Evolutionary conservation across 2,113 vertebrate genomes (phyloP), one percentile per base, ranked within the genome.

Genomic region (Microcebus griseorufus): DNA sequence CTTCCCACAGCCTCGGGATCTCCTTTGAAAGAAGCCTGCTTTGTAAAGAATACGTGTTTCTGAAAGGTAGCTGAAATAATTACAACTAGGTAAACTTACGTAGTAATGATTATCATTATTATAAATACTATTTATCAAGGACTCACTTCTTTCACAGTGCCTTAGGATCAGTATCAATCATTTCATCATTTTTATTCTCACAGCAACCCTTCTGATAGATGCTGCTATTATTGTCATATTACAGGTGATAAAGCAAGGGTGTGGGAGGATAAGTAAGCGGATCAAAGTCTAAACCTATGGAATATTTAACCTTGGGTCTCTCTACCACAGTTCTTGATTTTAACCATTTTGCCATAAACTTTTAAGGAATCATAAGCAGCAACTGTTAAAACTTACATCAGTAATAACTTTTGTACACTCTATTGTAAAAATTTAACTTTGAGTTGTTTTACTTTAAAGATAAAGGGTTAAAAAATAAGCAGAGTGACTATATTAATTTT

Each of bases 371-470:
- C 34, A 69, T 37, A 53, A 62, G 25, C 37, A 79, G 51, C 53
- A 84, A 22, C 45, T 64, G 13, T 90, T 84, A 42, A 94, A 80
- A 91, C 7, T 90, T 81, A 34, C 34, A 58, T 64, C 39, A 70
- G 22, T 62, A 39, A 60, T 45, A 83, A 79, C 55, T 94, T 88
- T 51, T n/a, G 23, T 90, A 34, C 17, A 58, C 13, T 88, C 10
- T 75, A 17, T 67, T 58, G 17, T n/a, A 51, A 65, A 75, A 92
- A 9, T 65, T 85, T 75, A 70, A 39, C n/a, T 86, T 60, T 42
- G 58, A 7, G 45, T 82, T 81, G 34, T 94, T 96, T 82, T 58
- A 76, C 42, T 89, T 94, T 48, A 7, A 93, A 85, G 62, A 51
- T 37, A 80, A 45, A 75, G 17, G 20, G n/a, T 94, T 84, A 90